Evolutionary conservation across 1,140 invertebrate species (phyloP), one percentile per base, ranked within the genome.

Genomic region (Macrocentrus cingulum): DNA sequence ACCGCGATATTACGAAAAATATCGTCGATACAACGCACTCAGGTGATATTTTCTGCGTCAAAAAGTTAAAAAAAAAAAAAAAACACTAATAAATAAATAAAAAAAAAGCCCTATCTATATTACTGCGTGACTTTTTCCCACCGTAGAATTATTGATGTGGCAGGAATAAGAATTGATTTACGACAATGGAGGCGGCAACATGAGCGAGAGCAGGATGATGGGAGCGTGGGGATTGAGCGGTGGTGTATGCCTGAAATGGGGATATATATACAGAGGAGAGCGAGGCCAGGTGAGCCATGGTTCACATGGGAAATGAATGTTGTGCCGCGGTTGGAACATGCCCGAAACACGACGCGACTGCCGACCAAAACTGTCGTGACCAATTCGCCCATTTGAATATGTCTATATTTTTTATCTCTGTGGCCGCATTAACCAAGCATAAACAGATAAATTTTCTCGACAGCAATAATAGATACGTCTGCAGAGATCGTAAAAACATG

Each of bases 301-400:
- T 77, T 75, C 76, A 79, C 76, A 74, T 73, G 76, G 76, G 76
- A 79, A 77, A 79, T 77, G 70, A 79, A 76, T 77, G 75, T 74
- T 77, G 73, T 76, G 76, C 76, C 72, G 70, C 63, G 72, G 68
- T 69, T 61, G 62, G 62, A 71, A 79, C 72, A 74, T 67, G 67
- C 64, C 42, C 39, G 19, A 42, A 46, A 32, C 36, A 57, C 46
- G 15, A 42, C 15, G 36, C 46, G 44, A 32, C 23, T n/a, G 18
- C 16, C n/a, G 20, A 42, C 55, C 42, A 50, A n/a, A 57, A 57
- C 54, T 56, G 54, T 48, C 54, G 29, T n/a, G n/a, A 37, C 15
- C 42, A 18, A 19, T 9, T 15, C 16, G 46, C 11, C 23, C 46
- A 49, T 16, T 32, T 49, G 11, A n/a, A 29, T 15, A n/a, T 49